A percentile compares a stretch with the other conserved stretches of the same genome.
Evolutionary conservation across 2,888 invertebrate species (phyloP).

Genomic region (Nemoura dubitans): DNA sequence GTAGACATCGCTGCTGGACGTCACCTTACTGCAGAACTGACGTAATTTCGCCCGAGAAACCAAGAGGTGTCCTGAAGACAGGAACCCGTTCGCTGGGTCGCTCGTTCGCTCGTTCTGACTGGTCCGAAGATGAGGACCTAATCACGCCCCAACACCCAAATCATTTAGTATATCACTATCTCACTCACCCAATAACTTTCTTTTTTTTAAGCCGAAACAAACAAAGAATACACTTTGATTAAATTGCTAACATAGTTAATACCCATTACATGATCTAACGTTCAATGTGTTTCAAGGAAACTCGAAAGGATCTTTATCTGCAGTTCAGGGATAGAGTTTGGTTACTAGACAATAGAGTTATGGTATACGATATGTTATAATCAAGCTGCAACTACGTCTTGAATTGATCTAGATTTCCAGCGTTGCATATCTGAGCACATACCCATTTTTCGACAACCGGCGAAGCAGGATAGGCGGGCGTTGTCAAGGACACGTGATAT

Average conservation of each 20-base stretch:
- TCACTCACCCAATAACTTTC: not conserved
- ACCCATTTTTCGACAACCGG: not conserved
- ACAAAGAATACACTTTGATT: not conserved
- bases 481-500: constrained; percentile 35
- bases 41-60: not conserved
- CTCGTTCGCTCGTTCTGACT: not conserved
- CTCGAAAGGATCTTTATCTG: not conserved
- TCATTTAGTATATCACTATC: not conserved
- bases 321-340: not conserved
- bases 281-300: not conserved
- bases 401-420: constrained; percentile 19
- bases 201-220: not conserved
- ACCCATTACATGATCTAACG: not conserved
- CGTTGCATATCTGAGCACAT: not conserved
- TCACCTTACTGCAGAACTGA: not conserved
- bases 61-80: not conserved
- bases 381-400: not conserved
- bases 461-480: not conserved
- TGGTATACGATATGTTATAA: not conserved
- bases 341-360: not conserved
- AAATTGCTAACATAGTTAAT: not conserved
- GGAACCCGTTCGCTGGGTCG: not conserved
- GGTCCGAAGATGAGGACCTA: not conserved
- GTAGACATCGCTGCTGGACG: not conserved
- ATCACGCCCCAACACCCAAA: not conserved